Evolutionary conservation across 2,113 vertebrate genomes (phyloP).

Genomic region (Paramormyrops kingsleyae): DNA sequence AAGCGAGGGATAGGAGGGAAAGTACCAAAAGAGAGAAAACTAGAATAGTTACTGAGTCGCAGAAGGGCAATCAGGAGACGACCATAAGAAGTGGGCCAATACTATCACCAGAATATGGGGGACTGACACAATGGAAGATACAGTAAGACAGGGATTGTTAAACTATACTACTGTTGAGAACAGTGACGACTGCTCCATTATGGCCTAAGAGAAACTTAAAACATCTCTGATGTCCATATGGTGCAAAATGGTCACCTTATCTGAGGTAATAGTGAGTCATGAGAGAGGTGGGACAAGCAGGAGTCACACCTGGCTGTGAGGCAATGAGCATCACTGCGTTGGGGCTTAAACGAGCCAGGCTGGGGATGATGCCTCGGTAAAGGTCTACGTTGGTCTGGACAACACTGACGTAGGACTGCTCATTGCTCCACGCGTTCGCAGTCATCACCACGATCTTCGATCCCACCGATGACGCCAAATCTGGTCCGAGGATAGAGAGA

Average conservation of each 20-base stretch:
- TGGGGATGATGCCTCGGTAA: slow-evolving; percentile 74
- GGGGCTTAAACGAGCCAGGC: slow-evolving; percentile 70
- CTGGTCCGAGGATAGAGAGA: slow-evolving; percentile 51
- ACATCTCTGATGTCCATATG: background rate
- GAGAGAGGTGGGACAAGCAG: background rate
- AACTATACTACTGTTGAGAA: background rate
- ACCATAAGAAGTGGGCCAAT: background rate
- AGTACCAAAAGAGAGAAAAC: background rate
- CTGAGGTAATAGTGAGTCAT: background rate
- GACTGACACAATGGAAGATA: background rate
- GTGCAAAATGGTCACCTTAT: background rate
- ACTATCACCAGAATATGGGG: background rate
- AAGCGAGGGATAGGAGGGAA: background rate
- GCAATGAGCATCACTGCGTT: slow-evolving; percentile 73
- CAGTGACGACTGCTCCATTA: background rate
- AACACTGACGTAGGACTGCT: slow-evolving; percentile 78
- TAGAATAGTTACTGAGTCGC: background rate
- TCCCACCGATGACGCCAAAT: slow-evolving; percentile 71
- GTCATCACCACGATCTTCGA: slow-evolving; percentile 85
- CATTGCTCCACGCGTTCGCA: slow-evolving; percentile 75
- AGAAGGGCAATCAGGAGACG: background rate
- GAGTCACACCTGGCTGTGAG: slow-evolving; percentile 74
- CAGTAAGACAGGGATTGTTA: background rate
- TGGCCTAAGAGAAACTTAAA: background rate
- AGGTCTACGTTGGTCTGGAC: slow-evolving; percentile 89